phyloP scores from a whole-genome alignment of 2,113 vertebrate species.

The Montifringilla adamsi region DNA sequence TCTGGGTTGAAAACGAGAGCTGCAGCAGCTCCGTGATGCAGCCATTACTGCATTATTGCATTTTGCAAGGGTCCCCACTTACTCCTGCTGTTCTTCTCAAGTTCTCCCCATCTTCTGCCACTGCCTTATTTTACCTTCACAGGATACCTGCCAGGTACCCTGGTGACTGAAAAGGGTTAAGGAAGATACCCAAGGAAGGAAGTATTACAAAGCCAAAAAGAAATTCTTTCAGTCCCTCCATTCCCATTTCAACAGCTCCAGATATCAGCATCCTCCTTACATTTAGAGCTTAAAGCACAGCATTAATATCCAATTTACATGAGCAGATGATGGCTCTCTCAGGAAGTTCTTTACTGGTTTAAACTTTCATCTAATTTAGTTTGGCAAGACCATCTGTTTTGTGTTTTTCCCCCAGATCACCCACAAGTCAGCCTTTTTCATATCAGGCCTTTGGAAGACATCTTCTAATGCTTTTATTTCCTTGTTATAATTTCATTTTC shows the following conservation, averaged over 20 bases:
- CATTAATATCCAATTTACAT: slow-evolving; percentile 33
- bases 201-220: neutral
- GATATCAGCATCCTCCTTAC: slow-evolving; percentile 14
- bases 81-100: neutral
- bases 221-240: neutral
- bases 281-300: slow-evolving; percentile 7
- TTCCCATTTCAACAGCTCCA: neutral
- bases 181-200: neutral
- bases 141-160: neutral
- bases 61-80: neutral
- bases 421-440: neutral
- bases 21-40: neutral
- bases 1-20: neutral
- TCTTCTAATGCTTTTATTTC: slow-evolving; percentile 21
- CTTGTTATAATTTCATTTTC: neutral
- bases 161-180: neutral
- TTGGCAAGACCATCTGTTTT: slow-evolving; percentile 46
- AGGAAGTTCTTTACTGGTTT: slow-evolving; percentile 72
- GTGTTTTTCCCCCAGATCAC: neutral
- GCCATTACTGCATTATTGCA: neutral
- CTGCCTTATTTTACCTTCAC: neutral
- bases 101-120: neutral
- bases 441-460: slow-evolving; percentile 17
- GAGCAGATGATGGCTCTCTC: slow-evolving; percentile 22
- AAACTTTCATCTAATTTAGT: slow-evolving; percentile 60